phyloP scores from a whole-genome alignment of 64 coral and sea anemone genomes.

The Montipora cactus region DNA sequence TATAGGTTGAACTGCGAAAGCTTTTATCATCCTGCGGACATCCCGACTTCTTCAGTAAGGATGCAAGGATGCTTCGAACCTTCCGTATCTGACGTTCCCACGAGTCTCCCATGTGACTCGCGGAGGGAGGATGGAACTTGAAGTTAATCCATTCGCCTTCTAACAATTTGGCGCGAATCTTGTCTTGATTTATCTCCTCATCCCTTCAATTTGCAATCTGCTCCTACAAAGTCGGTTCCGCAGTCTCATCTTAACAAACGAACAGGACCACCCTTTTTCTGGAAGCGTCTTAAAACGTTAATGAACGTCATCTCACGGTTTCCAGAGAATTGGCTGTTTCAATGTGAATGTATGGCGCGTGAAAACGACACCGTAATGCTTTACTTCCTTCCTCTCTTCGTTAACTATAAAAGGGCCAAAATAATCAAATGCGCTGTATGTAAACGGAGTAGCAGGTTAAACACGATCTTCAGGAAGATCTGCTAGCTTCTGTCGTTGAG shows the following conservation, averaged over 20 bases:
- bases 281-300: neutral
- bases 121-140: constrained; percentile 15
- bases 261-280: neutral
- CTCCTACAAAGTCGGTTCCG: neutral
- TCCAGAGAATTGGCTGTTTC: constrained; percentile 10
- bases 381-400: too few relatives aligned
- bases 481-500: constrained; percentile 46
- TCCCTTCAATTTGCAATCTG: neutral
- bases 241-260: too few relatives aligned
- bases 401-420: constrained; percentile 30
- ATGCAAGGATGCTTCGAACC: constrained; percentile 28
- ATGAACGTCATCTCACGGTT: too few relatives aligned
- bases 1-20: neutral
- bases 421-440: constrained; percentile 49
- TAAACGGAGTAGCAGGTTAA: constrained; percentile 51
- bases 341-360: too few relatives aligned
- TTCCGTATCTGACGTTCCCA: constrained; percentile 31
- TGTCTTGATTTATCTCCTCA: neutral
- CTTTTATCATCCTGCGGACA: neutral
- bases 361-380: too few relatives aligned
- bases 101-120: neutral
- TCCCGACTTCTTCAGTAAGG: constrained; percentile 1
- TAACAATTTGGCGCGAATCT: neutral
- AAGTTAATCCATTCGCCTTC: constrained; percentile 43
- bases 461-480: constrained; percentile 37